Base-by-base conservation (phyloP, 2,113 vertebrate species). In the Sialia sialis region DNA sequence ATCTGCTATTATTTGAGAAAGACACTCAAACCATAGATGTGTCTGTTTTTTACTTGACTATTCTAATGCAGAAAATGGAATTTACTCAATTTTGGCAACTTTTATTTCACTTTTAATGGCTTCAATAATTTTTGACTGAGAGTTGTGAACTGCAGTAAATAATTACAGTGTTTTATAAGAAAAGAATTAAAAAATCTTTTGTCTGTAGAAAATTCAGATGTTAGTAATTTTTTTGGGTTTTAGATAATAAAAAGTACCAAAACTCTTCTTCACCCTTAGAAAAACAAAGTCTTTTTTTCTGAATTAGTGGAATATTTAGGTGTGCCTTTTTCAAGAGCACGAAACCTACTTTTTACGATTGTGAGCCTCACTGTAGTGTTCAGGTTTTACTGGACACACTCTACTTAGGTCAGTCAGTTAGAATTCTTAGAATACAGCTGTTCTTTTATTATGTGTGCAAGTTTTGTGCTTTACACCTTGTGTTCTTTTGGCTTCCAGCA, bases 401-500 rank as follows among this genome's bases (percentile, higher is more conserved):
- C 19, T n/a, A 6, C 48, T 36, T 67, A 46, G 27, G 38, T 89
- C 32, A 60, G 66, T 49, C 74, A 62, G 48, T 17, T 82, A 55
- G 52, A 18, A 48, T 64, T 84, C 44, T 68, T 36, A 36, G 39
- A 55, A 41, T 62, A 7, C 34, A 63, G 26, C 22, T 58, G 29
- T 2, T 27, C 43, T 52, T 43, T 75, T 39, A 5, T 20, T 34
- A 51, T 19, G 17, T 39, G 5, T 81, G 51, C 18, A 74, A 34
- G 44, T 48, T 67, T 59, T 70, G 64, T 70, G n/a, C 26, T 22
- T 89, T 62, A 78, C 36, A 86, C 11, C 26, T 90, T 80, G n/a
- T 39, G 6, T 23, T 94, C 10, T 90, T 23, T 96, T 95, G 13
- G 29, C 90, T 97, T 96, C 23, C 82, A 98, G 97, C 86, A 58